Base-by-base conservation (phyloP, 2,888 invertebrate genomes). In the Scaptomyza reducta region DNA sequence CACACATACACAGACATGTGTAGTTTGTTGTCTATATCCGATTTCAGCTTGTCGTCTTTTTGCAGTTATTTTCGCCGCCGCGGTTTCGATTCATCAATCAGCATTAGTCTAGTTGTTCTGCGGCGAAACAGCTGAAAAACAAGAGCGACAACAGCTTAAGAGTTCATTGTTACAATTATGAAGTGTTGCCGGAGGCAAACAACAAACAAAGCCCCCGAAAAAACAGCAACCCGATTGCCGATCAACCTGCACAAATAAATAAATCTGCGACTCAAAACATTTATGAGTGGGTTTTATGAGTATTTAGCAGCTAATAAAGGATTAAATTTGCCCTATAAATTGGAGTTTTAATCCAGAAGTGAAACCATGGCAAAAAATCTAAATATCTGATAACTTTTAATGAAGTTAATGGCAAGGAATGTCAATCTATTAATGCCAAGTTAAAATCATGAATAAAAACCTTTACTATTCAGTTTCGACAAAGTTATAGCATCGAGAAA, bases 141-240 rank as follows among this genome's bases (percentile, higher is more conserved):
- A 83, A 83, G 82, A 85, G 82, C 82, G 82, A 65, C 79, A 83
- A 85, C 82, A 83, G 82, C 87, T 85, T 81, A 78, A 80, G 80
- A 86, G 87, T 86, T 86, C 87, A 87, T 86, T 86, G 85, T 85
- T 87, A 86, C 85, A 87, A 75, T 87, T 86, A 82, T 76, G 67
- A 53, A 80, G 80, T 70, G 66, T 42, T 55, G 72, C 75, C 73
- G 22, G 10, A 49, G 61, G 62, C 76, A 33, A 25, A 38, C 27
- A 46, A 38, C 3, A 42, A 31, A 47, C 14, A 42, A 18, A 7
- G 18, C 16, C 3, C 14, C 38, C 31, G 11, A 33, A 22, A 27
- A 13, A 22, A 31, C n/a, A n/a, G 14, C 44, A 41, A 16, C 38
- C 29, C 14, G 47, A 38, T 7, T 27, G 9, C 40, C 44, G 49